Percentiles rank a stretch among this genome's conserved stretches.
phyloP scores from a whole-genome alignment of 2,888 invertebrate species.

The Miltochrista miniata region DNA sequence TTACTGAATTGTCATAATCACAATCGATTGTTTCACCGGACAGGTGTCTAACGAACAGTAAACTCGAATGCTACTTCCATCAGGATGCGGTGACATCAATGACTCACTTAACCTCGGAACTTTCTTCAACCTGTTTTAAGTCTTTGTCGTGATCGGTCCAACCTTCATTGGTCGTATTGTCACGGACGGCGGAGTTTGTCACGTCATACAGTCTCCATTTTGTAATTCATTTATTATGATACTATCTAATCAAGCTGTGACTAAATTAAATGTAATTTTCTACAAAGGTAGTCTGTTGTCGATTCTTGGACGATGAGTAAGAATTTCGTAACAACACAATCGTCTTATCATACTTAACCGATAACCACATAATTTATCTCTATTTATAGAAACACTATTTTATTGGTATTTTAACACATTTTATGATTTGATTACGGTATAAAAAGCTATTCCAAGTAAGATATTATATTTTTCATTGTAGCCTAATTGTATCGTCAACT shows the following conservation, averaged over 20 bases:
- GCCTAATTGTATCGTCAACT: neutral
- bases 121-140: slow-evolving; percentile 66
- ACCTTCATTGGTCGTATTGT: slow-evolving; percentile 46
- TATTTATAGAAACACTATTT: slow-evolving; percentile 42
- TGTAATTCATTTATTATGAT: neutral
- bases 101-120: slow-evolving; percentile 52
- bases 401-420: slow-evolving; percentile 34
- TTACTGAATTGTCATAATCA: slow-evolving; percentile 34
- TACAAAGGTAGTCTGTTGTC: slow-evolving; percentile 17
- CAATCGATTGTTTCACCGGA: slow-evolving; percentile 35
- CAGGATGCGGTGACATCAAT: slow-evolving; percentile 48
- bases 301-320: slow-evolving; percentile 29
- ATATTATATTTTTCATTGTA: neutral
- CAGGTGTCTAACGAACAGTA: slow-evolving; percentile 37
- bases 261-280: slow-evolving; percentile 23
- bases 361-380: slow-evolving; percentile 40
- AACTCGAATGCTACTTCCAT: slow-evolving; percentile 31
- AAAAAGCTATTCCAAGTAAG: neutral
- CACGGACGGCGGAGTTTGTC: slow-evolving; percentile 44
- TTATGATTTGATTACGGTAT: neutral
- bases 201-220: neutral
- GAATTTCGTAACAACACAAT: slow-evolving; percentile 38
- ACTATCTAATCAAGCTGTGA: neutral
- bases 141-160: slow-evolving; percentile 53
- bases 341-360: slow-evolving; percentile 42